Percentiles rank a stretch among this genome's conserved stretches.
phyloP scores from a whole-genome alignment of 2,113 vertebrate genomes.

The Formicarius rufipectus region DNA sequence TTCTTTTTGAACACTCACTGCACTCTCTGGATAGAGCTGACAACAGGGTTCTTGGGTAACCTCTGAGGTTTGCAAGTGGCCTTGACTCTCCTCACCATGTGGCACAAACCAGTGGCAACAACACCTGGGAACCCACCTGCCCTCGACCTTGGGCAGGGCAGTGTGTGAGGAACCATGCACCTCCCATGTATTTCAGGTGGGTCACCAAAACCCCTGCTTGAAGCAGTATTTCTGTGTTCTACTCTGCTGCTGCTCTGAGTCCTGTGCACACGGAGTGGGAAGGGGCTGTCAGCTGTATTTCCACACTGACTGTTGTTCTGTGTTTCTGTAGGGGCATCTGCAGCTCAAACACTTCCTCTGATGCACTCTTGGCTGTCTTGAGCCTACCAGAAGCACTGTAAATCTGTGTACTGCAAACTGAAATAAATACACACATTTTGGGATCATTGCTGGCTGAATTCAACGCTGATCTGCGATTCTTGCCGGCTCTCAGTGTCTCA shows the following conservation, averaged over 20 bases:
- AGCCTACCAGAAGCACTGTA: background rate
- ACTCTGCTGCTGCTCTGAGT: accelerated
- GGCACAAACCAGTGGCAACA: accelerated
- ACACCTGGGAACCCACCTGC: background rate
- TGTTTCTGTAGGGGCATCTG: background rate
- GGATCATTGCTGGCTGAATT: background rate
- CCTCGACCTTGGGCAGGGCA: background rate
- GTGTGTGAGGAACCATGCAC: background rate
- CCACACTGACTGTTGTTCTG: accelerated
- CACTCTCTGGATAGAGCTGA: background rate
- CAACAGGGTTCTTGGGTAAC: background rate
- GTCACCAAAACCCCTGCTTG: too few relatives aligned
- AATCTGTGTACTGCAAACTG: background rate
- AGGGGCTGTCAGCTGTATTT: background rate
- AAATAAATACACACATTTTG: accelerated
- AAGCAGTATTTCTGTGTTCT: background rate
- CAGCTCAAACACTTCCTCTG: accelerated
- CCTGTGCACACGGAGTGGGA: accelerated
- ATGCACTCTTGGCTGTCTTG: background rate
- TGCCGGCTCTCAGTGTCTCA: background rate
- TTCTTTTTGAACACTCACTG: background rate
- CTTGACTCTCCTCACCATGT: accelerated
- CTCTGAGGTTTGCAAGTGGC: accelerated
- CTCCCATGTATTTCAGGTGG: accelerated
- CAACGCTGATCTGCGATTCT: accelerated